These are phyloP conservation scores for Sula dactylatra DNA, from an alignment of 2,113 vertebrate genomes.

Conservation along the genomic window DNA sequence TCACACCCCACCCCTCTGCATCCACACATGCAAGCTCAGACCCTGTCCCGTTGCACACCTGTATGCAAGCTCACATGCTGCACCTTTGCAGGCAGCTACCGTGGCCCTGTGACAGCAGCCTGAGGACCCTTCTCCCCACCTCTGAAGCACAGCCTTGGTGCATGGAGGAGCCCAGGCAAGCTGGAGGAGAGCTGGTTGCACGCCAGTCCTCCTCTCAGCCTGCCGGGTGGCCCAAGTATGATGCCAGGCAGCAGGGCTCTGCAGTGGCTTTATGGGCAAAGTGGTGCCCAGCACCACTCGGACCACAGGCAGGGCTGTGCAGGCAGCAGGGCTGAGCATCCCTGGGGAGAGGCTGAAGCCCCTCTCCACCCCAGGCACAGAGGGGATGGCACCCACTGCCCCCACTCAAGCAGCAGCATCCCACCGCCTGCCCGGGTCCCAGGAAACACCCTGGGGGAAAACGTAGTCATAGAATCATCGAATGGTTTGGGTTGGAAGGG, in stretches of 20 bases:
- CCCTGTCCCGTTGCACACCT: neutral
- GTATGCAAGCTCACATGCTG: neutral
- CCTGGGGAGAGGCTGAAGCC: neutral
- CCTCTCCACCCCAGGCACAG: neutral
- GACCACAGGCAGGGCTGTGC: rapidly evolving
- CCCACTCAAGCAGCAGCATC: rapidly evolving
- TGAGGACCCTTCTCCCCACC: rapidly evolving
- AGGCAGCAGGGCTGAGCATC: neutral
- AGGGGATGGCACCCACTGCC: rapidly evolving
- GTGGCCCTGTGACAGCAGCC: rapidly evolving
- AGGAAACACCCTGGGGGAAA: neutral
- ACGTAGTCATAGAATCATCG: neutral
- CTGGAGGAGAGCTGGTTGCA: neutral
- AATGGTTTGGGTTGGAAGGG: neutral
- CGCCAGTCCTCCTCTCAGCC: neutral
- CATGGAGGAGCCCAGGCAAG: neutral
- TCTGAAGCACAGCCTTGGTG: rapidly evolving
- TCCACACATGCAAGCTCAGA: neutral
- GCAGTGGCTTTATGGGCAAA: too few relatives aligned
- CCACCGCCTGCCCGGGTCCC: neutral
- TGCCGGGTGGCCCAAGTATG: rapidly evolving
- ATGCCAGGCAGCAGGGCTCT: neutral
- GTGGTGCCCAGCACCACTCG: rapidly evolving
- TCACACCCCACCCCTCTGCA: neutral
- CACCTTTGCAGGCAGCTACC: neutral